Evolutionary conservation across 2,113 vertebrate species (phyloP).

Genomic region (Acanthochromis polyacanthus): DNA sequence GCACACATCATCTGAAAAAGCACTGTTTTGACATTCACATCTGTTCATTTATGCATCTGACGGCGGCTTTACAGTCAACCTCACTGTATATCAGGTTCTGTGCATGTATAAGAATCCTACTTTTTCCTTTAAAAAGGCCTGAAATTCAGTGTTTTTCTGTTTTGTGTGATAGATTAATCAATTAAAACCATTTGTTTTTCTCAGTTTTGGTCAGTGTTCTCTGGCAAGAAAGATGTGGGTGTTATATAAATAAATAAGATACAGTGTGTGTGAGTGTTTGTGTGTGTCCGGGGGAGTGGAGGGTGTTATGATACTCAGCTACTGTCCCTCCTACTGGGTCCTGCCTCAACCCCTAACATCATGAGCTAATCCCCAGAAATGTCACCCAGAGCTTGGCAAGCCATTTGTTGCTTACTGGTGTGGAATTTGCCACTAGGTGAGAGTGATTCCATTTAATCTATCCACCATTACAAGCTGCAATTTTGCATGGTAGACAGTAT

Average conservation of each 20-base stretch:
- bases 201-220: neutral
- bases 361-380: slow-evolving; percentile 76
- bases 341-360: slow-evolving; percentile 60
- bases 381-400: slow-evolving; percentile 71
- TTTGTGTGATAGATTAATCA: neutral
- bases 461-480: slow-evolving; percentile 72
- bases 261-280: neutral
- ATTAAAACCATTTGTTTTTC: neutral
- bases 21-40: slow-evolving; percentile 43
- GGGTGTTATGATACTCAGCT: slow-evolving; percentile 47
- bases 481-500: slow-evolving; percentile 76
- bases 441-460: slow-evolving; percentile 79
- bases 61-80: neutral
- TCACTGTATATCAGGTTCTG: neutral
- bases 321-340: slow-evolving; percentile 64
- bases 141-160: neutral
- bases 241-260: neutral
- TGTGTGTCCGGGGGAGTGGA: neutral
- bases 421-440: slow-evolving; percentile 79
- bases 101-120: neutral
- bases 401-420: slow-evolving; percentile 79
- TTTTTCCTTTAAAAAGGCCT: neutral
- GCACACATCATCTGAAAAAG: slow-evolving; percentile 29
- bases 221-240: neutral
- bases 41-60: slow-evolving; percentile 37